Conservation (phyloP, 2,797 vertebrate genomes). For the Enteromius mattozi region DNA sequence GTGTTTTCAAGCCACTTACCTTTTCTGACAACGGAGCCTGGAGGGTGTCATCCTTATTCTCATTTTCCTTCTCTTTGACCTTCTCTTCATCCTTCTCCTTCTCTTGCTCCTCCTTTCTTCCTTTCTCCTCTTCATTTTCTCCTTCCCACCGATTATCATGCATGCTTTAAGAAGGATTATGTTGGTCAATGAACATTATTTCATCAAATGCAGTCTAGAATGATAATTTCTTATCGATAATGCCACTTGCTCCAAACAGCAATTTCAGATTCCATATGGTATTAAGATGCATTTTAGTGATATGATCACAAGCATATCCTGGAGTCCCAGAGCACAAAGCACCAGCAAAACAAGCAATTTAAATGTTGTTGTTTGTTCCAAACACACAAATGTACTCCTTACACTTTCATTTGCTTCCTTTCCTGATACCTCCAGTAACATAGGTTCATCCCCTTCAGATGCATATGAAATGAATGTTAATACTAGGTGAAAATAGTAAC, state of each 20-base stretch:
- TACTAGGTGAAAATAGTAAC: neutral
- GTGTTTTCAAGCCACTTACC: constrained; percentile 58
- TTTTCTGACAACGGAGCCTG: constrained; percentile 64
- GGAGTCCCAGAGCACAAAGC: neutral
- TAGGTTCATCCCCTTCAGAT: neutral
- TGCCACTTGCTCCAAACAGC: neutral
- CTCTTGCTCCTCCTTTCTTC: constrained; percentile 56
- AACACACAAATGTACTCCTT: neutral
- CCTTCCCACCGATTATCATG: constrained; percentile 92
- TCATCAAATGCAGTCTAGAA: neutral
- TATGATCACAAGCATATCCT: neutral
- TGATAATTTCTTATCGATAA: neutral
- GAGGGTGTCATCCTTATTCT: constrained; percentile 54
- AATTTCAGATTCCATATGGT: neutral
- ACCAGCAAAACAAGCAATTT: neutral
- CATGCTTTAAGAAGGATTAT: constrained; percentile 76
- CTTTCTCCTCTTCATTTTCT: constrained; percentile 70
- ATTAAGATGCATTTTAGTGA: neutral
- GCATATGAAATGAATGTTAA: neutral
- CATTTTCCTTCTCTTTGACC: constrained; percentile 50
- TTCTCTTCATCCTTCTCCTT: constrained; percentile 49
- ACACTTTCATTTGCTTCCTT: neutral
- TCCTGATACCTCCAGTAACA: neutral
- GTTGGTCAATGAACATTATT: neutral
- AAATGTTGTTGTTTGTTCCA: neutral